Percentiles rank a stretch among this genome's conserved stretches.
Conservation (phyloP, 2,888 invertebrate species). For the Ptilodon capucinus region DNA sequence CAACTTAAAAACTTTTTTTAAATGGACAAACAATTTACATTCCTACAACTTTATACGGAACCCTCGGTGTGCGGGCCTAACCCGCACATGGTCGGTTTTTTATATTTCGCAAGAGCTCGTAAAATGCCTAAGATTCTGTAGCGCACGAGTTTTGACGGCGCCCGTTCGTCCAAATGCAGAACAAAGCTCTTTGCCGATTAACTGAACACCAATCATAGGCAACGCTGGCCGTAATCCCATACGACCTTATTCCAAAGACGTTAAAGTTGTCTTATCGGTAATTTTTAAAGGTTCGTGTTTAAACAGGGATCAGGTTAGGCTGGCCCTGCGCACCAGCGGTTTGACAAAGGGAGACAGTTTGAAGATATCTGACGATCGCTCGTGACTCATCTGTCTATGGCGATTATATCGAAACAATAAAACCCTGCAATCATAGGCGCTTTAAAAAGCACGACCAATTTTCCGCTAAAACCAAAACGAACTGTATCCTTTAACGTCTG, state of each 20-base stretch:
- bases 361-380: constrained; percentile 65
- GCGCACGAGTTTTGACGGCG: constrained; percentile 37
- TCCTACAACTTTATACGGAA: too few species aligned
- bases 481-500: too few species aligned
- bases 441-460: too few species aligned
- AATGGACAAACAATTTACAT: too few species aligned
- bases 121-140: constrained; percentile 35
- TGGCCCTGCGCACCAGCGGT: constrained; percentile 42
- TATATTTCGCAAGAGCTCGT: constrained; percentile 36
- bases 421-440: too few species aligned
- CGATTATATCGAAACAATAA: constrained; percentile 66
- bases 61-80: too few species aligned
- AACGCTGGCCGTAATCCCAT: constrained; percentile 4
- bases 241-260: constrained; percentile 5
- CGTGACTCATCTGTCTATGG: constrained; percentile 70
- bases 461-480: too few species aligned
- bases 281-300: constrained; percentile 13
- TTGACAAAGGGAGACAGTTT: constrained; percentile 73
- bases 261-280: constrained; percentile 17
- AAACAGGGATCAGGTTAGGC: constrained; percentile 30
- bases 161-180: constrained; percentile 15
- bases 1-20: too few species aligned
- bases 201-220: constrained; percentile 17
- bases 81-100: too few species aligned
- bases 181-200: constrained; percentile 30